A percentile compares a stretch with the other conserved stretches of the same genome.
phyloP scores from a whole-genome alignment of 2,888 invertebrate species.

The Holacanthella duospinosa region DNA sequence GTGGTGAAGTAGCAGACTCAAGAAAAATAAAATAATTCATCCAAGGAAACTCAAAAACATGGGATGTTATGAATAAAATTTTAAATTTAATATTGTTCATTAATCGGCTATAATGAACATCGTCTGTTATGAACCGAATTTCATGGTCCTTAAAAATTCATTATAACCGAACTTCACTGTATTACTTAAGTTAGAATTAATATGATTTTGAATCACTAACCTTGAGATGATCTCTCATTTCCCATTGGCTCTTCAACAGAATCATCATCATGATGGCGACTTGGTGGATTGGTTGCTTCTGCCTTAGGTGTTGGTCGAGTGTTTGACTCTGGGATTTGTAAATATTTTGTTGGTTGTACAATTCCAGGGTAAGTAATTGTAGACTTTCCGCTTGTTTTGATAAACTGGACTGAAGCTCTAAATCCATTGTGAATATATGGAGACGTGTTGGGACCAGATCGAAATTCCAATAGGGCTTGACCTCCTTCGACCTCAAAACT shows the following conservation, averaged over 20 bases:
- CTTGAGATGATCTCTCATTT: not conserved
- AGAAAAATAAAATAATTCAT: not conserved
- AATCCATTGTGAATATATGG: constrained; percentile 35
- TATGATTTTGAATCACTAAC: not conserved
- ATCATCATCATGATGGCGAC: not conserved
- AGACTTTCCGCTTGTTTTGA: not conserved
- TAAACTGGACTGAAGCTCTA: constrained; percentile 24
- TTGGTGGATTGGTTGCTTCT: not conserved
- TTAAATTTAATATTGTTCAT: too few relatives aligned
- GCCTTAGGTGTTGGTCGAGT: not conserved
- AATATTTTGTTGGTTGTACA: not conserved
- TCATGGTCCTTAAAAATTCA: too few relatives aligned
- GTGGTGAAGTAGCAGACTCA: too few relatives aligned
- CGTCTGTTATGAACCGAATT: too few relatives aligned
- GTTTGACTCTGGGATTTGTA: not conserved
- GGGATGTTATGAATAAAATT: too few relatives aligned
- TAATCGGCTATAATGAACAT: too few relatives aligned
- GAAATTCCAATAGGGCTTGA: constrained; percentile 31
- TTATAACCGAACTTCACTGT: too few relatives aligned
- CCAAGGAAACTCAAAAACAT: too few relatives aligned
- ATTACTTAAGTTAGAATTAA: too few relatives aligned
- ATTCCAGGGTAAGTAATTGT: not conserved
- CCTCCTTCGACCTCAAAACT: constrained; percentile 30
- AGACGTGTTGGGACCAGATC: constrained; percentile 28
- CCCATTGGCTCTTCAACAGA: not conserved